phyloP scores from a whole-genome alignment of 1,140 invertebrate species.

The Drosophila arizonae region DNA sequence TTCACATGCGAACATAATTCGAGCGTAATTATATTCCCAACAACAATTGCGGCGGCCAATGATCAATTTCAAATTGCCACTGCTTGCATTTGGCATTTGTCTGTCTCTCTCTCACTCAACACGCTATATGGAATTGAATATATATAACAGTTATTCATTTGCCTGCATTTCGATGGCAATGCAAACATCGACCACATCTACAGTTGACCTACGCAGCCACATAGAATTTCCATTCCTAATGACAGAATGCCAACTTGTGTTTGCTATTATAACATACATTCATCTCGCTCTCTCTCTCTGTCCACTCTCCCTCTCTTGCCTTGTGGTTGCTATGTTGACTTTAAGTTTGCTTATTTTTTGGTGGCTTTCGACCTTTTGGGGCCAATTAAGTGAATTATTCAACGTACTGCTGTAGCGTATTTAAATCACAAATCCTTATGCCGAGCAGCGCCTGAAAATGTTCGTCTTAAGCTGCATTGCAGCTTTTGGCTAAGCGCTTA shows the following conservation, averaged over 20 bases:
- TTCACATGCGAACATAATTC: constrained; percentile 35
- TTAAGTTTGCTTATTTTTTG: constrained; percentile 54
- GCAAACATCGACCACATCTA: neutral
- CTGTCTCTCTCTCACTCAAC: too few species aligned
- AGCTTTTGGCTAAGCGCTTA: constrained; percentile 42
- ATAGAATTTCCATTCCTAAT: constrained; percentile 7
- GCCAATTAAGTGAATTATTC: constrained; percentile 76
- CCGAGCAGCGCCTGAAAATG: constrained; percentile 37
- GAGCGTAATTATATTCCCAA: constrained; percentile 43
- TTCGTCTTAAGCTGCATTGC: constrained; percentile 54
- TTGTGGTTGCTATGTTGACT: constrained; percentile 33
- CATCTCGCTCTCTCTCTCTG: too few species aligned
- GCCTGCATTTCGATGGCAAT: constrained; percentile 24
- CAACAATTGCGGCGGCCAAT: constrained; percentile 25
- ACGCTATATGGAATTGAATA: neutral
- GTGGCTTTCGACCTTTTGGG: constrained; percentile 39
- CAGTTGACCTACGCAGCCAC: neutral
- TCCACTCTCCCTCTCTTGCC: neutral
- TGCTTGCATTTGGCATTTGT: neutral
- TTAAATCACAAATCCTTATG: constrained; percentile 55
- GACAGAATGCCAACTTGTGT: neutral
- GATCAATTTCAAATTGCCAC: constrained; percentile 29
- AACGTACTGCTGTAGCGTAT: constrained; percentile 41
- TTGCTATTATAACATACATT: neutral
- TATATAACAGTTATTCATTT: constrained; percentile 31